A percentile compares a stretch with the other conserved stretches of the same genome.
These are phyloP conservation scores for Arvicanthis niloticus DNA, from an alignment of 2,113 vertebrate genomes.

Conservation along the genomic window DNA sequence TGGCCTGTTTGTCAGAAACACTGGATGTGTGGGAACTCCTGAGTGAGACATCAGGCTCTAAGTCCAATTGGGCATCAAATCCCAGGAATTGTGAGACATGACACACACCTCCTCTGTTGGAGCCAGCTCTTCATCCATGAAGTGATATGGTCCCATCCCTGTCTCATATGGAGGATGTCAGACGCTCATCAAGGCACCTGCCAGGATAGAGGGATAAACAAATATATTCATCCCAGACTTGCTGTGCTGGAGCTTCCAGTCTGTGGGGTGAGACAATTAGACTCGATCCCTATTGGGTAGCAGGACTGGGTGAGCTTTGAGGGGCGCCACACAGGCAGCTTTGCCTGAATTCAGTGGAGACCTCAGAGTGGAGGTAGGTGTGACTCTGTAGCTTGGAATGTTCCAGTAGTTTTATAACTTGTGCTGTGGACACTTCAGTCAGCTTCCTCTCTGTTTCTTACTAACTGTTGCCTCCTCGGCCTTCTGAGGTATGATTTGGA, in stretches of 20 bases:
- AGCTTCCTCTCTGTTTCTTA: not conserved
- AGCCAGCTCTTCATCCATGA: not conserved
- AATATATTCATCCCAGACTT: not conserved
- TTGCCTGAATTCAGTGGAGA: not conserved
- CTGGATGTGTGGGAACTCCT: not conserved
- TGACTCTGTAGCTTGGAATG: not conserved
- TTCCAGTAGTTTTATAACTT: not conserved
- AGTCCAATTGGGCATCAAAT: not conserved
- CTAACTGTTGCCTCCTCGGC: not conserved
- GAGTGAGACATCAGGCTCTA: not conserved
- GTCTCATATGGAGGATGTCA: not conserved
- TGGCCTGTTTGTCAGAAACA: not conserved
- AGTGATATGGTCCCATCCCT: not conserved
- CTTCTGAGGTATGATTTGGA: slow-evolving; percentile 1
- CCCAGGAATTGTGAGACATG: not conserved
- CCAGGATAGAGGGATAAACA: not conserved
- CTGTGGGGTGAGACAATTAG: not conserved
- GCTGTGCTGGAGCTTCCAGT: not conserved
- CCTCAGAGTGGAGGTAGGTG: not conserved
- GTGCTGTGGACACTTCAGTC: not conserved
- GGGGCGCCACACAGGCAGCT: not conserved
- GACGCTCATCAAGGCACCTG: rapidly evolving
- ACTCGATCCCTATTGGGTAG: not conserved
- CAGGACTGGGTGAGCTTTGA: rapidly evolving
- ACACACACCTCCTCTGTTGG: not conserved